Base-by-base conservation (phyloP, 2,113 vertebrate species). In the Elachura formosa region DNA sequence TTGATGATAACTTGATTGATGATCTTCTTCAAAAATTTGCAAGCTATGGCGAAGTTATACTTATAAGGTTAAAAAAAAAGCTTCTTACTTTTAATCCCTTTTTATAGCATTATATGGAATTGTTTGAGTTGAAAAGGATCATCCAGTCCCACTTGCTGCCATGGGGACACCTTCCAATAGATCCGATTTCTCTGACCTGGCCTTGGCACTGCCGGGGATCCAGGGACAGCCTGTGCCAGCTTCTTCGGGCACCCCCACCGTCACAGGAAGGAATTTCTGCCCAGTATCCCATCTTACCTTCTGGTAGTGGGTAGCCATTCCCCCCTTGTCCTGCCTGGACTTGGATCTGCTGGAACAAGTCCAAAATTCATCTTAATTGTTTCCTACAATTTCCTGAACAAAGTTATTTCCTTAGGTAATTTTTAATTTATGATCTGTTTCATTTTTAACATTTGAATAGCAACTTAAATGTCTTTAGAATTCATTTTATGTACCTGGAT, bases 21-120 rank as follows among this genome's bases (percentile, higher is more conserved):
- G 99, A 99, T 46, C 98, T 99, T 83, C 98, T 99, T 81, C 98
- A 99, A 84, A 99, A 99, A 94, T 99, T 99, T 96, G 92, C 98
- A 59, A 87, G 92, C 75, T 99, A 99, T 61, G 99, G 99, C 23
- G 99, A 99, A 92, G 99, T 99, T 94, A 99, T 99, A 96, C 99
- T 99, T 68, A 99, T 99, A 98, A 98, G 99, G 99, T 99, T 83
- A 98, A 96, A 79, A 78, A 61, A 62, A 66, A 51, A 43, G 20
- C 10, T 36, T 64, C 77, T 87, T 93, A 5, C 25, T n/a, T 90
- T 54, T 67, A 43, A 67, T 43, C 31, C 74, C 38, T 79, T 8
- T 19, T 55, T 34, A 5, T 8, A 24, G 55, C 62, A 28, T 76
- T 8, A 8, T 8, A 8, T 25, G 55, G 29, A 28, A 15, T 48